phyloP scores from a whole-genome alignment of 2,797 vertebrate genomes.

The Sebastiscus albofasciatus region DNA sequence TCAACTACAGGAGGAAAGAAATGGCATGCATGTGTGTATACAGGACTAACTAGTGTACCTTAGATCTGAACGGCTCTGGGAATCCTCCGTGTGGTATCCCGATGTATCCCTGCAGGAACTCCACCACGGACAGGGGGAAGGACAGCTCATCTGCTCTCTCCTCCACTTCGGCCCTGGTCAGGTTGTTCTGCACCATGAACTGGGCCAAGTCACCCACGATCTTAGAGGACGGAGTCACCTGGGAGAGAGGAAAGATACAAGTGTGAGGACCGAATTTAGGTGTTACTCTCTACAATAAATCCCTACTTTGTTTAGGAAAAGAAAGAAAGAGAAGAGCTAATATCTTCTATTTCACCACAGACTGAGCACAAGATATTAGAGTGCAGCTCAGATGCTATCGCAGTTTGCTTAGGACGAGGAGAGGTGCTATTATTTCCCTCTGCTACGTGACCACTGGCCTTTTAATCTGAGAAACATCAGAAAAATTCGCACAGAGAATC shows the following conservation, averaged over 20 bases:
- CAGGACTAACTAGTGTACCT: conserved; percentile 74
- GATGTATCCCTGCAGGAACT: conserved; percentile 93
- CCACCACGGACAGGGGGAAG: conserved; percentile 93
- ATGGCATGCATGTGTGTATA: not conserved
- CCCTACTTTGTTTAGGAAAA: not conserved
- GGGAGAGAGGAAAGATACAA: conserved; percentile 1
- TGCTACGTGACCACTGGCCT: not conserved
- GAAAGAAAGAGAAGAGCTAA: not conserved
- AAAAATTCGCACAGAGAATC: not conserved
- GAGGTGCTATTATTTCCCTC: not conserved
- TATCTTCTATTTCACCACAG: conserved; percentile 17
- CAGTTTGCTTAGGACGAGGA: not conserved
- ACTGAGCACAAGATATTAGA: conserved; percentile 2
- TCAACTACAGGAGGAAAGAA: not conserved
- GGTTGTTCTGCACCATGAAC: conserved; percentile 96
- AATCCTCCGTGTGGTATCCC: conserved; percentile 94
- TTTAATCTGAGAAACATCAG: conserved; percentile 12
- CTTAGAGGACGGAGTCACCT: conserved; percentile 97
- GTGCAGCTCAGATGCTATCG: conserved; percentile 6
- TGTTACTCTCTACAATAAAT: not conserved
- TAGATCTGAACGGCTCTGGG: conserved; percentile 92
- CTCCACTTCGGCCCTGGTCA: conserved; percentile 88
- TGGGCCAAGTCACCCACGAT: conserved; percentile 97
- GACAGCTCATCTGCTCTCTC: conserved; percentile 92
- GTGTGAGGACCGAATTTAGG: not conserved